Conservation (phyloP, 2,113 vertebrate species). For the Sebastes fasciatus region DNA sequence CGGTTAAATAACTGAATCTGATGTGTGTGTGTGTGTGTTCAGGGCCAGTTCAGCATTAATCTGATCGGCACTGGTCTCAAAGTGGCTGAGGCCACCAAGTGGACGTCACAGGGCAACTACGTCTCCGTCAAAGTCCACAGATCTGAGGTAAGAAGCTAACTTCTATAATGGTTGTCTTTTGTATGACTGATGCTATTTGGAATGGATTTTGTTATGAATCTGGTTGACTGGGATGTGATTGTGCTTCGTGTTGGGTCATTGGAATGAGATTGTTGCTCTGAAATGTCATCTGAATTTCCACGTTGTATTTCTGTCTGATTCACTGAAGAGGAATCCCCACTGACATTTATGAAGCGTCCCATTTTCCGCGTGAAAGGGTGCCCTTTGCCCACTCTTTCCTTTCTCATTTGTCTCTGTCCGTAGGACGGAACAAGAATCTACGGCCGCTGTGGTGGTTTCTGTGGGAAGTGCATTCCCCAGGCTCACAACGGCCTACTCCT, state of each 20-base stretch:
- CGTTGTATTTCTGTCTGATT: slow-evolving; percentile 54
- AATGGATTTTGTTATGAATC: neutral
- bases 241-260: slow-evolving; percentile 12
- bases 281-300: slow-evolving; percentile 40
- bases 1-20: neutral
- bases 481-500: slow-evolving; percentile 88
- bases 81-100: slow-evolving; percentile 88
- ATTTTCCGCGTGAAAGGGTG: slow-evolving; percentile 44
- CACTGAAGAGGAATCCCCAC: slow-evolving; percentile 60
- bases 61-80: slow-evolving; percentile 92
- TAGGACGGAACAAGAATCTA: slow-evolving; percentile 96
- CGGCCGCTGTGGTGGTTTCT: slow-evolving; percentile 96
- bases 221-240: neutral
- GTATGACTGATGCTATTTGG: neutral
- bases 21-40: slow-evolving; percentile 30
- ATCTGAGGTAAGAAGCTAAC: slow-evolving; percentile 87
- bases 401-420: slow-evolving; percentile 48
- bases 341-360: slow-evolving; percentile 58
- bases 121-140: slow-evolving; percentile 91
- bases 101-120: slow-evolving; percentile 94
- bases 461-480: slow-evolving; percentile 95
- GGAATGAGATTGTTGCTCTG: slow-evolving; percentile 4
- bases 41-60: slow-evolving; percentile 98
- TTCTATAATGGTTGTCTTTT: neutral
- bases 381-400: slow-evolving; percentile 60